Percentiles rank a stretch among this genome's conserved stretches.
These are phyloP conservation scores for Anorthoa munda DNA, from an alignment of 2,888 invertebrate genomes.

Conservation along the genomic window DNA sequence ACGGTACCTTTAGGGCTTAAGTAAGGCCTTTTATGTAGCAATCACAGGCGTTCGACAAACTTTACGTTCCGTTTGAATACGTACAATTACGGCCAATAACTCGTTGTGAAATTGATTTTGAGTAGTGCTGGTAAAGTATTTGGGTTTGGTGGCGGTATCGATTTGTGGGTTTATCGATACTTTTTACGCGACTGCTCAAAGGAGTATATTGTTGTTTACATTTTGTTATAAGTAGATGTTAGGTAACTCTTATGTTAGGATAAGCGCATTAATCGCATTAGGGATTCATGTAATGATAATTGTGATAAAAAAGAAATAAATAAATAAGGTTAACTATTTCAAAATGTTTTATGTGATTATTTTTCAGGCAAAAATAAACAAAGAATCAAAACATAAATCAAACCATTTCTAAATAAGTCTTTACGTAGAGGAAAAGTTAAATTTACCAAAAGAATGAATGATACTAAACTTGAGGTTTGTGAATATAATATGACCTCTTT, in stretches of 20 bases:
- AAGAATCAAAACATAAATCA: no score
- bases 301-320: no score
- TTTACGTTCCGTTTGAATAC: conserved; percentile 82
- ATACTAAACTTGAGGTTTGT: conserved; percentile 22
- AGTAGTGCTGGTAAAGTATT: conserved; percentile 56
- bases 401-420: neutral
- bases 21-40: conserved; percentile 80
- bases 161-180: conserved; percentile 19
- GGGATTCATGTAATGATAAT: no score
- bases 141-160: conserved; percentile 23
- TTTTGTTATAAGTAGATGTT: no score
- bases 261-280: no score
- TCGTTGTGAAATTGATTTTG: conserved; percentile 80
- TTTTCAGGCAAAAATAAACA: neutral
- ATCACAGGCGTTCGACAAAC: conserved; percentile 80
- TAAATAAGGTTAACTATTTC: no score
- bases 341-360: neutral
- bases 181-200: neutral
- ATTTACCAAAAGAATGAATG: conserved; percentile 19
- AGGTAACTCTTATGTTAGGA: no score
- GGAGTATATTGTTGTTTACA: no score
- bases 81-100: conserved; percentile 83
- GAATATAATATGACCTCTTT: conserved; percentile 32
- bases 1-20: conserved; percentile 74
- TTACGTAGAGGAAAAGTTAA: conserved; percentile 1